phyloP scores from a whole-genome alignment of 2,797 vertebrate genomes.

The Chrysocyon brachyurus region DNA sequence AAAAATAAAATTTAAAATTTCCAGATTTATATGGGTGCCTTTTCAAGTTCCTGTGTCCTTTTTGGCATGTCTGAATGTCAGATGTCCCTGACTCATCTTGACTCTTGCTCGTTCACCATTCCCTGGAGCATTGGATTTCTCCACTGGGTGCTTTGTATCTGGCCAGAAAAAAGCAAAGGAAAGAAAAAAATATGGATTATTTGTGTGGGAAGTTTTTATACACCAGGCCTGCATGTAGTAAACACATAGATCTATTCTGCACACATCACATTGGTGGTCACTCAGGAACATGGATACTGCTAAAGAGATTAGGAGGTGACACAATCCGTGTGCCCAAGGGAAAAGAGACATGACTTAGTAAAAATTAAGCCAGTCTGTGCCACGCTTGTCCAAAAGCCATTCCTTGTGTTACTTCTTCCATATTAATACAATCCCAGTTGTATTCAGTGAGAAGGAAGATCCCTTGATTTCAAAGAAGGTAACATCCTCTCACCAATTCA shows the following conservation, averaged over 20 bases:
- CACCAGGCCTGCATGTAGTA: background rate
- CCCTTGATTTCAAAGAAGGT: conserved; percentile 6
- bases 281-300: background rate
- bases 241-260: background rate
- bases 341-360: background rate
- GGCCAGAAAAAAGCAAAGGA: background rate
- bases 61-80: background rate
- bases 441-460: conserved; percentile 17
- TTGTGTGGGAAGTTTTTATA: background rate
- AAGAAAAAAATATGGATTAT: background rate
- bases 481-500: background rate
- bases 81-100: background rate
- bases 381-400: background rate
- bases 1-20: background rate
- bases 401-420: background rate
- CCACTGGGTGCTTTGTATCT: background rate
- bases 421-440: background rate
- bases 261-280: background rate
- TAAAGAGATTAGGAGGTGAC: background rate
- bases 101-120: conserved; percentile 1
- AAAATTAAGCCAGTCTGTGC: background rate
- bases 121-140: conserved; percentile 1
- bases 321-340: background rate
- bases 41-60: background rate
- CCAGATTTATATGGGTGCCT: background rate